Conservation (phyloP, 2,797 vertebrate genomes). For the Catharus ustulatus region DNA sequence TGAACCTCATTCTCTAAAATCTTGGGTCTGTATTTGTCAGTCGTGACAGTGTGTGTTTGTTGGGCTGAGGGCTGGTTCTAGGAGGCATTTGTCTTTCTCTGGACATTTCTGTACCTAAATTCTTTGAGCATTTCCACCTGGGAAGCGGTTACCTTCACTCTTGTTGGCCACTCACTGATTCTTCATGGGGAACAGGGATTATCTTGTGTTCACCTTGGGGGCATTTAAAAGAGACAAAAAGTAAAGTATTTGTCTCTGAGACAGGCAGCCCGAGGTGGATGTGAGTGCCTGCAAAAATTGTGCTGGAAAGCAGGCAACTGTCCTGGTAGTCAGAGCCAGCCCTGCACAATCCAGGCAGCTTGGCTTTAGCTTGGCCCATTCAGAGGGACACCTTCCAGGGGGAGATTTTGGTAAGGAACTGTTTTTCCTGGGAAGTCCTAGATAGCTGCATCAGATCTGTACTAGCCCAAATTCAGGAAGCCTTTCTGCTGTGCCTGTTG, state of each 20-base stretch:
- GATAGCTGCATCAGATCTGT: neutral
- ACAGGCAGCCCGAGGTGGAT: neutral
- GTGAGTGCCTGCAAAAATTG: neutral
- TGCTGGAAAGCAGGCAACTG: neutral
- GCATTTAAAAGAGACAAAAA: neutral
- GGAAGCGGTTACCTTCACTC: neutral
- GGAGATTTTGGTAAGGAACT: fast-evolving
- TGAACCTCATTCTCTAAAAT: neutral
- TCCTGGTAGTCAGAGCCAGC: neutral
- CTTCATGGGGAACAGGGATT: neutral
- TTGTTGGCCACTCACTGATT: neutral
- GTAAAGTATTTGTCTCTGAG: neutral
- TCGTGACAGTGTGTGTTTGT: neutral
- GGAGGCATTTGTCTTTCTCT: neutral
- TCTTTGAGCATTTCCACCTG: neutral
- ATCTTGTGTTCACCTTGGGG: neutral
- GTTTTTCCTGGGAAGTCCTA: neutral
- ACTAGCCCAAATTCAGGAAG: neutral
- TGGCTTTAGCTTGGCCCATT: too few relatives aligned
- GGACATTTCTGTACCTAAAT: neutral
- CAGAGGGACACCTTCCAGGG: neutral
- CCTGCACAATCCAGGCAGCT: neutral
- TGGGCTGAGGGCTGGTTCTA: neutral
- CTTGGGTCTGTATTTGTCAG: neutral
- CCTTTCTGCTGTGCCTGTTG: neutral